These are phyloP conservation scores for Tachysurus vachellii DNA, from an alignment of 2,113 vertebrate species.

Conservation along the genomic window DNA sequence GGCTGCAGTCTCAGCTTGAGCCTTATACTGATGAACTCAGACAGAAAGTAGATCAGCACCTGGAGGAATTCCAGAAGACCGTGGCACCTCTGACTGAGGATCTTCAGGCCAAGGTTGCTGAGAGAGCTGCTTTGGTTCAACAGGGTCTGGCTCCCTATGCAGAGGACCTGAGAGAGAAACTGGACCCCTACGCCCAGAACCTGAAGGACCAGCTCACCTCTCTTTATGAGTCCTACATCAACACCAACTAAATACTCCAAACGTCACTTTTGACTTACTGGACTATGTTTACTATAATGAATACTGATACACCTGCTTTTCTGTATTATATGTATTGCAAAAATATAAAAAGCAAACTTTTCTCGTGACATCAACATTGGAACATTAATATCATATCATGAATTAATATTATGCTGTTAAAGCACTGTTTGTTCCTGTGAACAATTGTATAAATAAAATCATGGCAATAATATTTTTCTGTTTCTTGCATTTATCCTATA, in stretches of 20 bases:
- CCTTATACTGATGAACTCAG: slow-evolving; percentile 62
- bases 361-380: background rate
- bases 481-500: slow-evolving; percentile 43
- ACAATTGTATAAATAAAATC: background rate
- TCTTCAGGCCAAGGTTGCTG: slow-evolving; percentile 58
- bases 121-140: slow-evolving; percentile 59
- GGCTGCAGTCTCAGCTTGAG: slow-evolving; percentile 61
- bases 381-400: background rate
- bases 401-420: slow-evolving; percentile 19
- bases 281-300: background rate
- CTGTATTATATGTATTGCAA: background rate
- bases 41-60: slow-evolving; percentile 63
- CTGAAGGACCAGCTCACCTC: slow-evolving; percentile 60
- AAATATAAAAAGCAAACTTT: background rate
- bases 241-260: slow-evolving; percentile 53
- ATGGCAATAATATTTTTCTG: background rate
- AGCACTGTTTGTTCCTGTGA: background rate
- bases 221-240: slow-evolving; percentile 61
- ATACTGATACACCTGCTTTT: background rate
- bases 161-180: slow-evolving; percentile 58
- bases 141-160: slow-evolving; percentile 66
- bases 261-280: background rate
- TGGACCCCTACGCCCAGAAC: slow-evolving; percentile 66
- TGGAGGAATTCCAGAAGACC: slow-evolving; percentile 66
- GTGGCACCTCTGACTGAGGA: slow-evolving; percentile 62